phyloP scores from a whole-genome alignment of 64 coral and sea anemone genomes.

The Montipora sp. region DNA sequence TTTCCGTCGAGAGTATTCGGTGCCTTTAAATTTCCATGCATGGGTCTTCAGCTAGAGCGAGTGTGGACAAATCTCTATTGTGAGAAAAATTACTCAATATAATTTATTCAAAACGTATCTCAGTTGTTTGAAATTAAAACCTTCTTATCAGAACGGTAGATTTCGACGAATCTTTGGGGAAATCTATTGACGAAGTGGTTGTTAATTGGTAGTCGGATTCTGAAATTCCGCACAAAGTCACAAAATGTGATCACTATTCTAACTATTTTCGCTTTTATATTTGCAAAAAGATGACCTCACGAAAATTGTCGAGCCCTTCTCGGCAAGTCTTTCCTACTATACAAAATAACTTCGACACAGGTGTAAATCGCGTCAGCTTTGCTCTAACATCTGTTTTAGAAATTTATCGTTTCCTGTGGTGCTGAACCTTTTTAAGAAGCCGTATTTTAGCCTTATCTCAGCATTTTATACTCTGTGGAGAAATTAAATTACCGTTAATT shows the following conservation, averaged over 20 bases:
- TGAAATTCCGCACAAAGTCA: neutral
- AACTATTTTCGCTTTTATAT: neutral
- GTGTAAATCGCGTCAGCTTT: neutral
- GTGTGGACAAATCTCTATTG: neutral
- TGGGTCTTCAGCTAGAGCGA: neutral
- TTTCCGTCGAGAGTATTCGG: neutral
- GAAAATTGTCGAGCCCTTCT: neutral
- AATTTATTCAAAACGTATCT: neutral
- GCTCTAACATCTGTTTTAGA: neutral
- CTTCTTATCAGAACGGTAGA: neutral
- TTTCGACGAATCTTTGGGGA: slow-evolving; percentile 4
- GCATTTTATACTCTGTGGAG: slow-evolving; percentile 29
- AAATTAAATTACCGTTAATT: slow-evolving; percentile 50
- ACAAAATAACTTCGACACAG: too few relatives aligned
- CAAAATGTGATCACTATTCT: neutral
- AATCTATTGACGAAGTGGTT: neutral
- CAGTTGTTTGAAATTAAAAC: slow-evolving; percentile 19
- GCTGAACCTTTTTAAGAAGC: slow-evolving; percentile 22
- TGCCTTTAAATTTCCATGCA: neutral
- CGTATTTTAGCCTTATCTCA: slow-evolving; percentile 6
- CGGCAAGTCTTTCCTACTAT: neutral
- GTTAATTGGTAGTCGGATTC: neutral
- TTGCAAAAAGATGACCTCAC: neutral
- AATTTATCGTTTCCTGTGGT: neutral
- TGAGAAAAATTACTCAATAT: neutral